Conservation (phyloP, 2,888 invertebrate species). For the Plemyria rubiginata region DNA sequence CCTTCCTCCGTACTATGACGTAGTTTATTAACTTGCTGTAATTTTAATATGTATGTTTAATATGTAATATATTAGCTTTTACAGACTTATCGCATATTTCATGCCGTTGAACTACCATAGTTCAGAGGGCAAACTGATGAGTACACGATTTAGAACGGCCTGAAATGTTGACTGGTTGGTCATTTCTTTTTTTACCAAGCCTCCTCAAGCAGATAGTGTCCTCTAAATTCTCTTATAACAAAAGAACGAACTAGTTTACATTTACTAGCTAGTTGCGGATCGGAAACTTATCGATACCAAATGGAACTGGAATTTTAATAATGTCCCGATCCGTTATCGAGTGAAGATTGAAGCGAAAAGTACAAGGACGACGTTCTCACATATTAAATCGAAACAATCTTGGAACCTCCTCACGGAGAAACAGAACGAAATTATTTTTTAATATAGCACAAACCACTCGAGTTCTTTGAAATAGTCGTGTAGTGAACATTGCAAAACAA, state of each 20-base stretch:
- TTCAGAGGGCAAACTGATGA: neutral
- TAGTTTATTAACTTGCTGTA: slow-evolving; percentile 27
- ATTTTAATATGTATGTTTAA: slow-evolving; percentile 10
- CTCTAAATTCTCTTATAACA: neutral
- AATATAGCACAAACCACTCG: slow-evolving; percentile 14
- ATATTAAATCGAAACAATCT: slow-evolving; percentile 20
- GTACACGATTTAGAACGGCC: too few relatives aligned
- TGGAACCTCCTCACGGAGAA: slow-evolving; percentile 15
- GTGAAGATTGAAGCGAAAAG: slow-evolving; percentile 18
- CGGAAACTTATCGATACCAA: slow-evolving; percentile 12
- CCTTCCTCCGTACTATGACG: slow-evolving; percentile 21
- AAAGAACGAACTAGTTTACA: neutral
- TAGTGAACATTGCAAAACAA: slow-evolving; percentile 24
- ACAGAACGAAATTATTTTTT: slow-evolving; percentile 24
- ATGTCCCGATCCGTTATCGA: slow-evolving; percentile 20
- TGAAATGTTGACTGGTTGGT: too few relatives aligned
- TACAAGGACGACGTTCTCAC: slow-evolving; percentile 22
- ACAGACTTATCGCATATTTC: slow-evolving; percentile 9
- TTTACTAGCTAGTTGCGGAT: slow-evolving; percentile 1
- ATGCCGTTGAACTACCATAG: slow-evolving; percentile 1
- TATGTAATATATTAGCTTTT: slow-evolving; percentile 17
- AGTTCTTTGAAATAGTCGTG: slow-evolving; percentile 10
- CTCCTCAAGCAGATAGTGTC: neutral
- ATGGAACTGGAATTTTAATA: slow-evolving; percentile 34
- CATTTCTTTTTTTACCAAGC: too few relatives aligned